Evolutionary conservation across 2,113 vertebrate genomes (phyloP), one percentile per base, ranked within the genome.

Genomic region (Cisticola juncidis): DNA sequence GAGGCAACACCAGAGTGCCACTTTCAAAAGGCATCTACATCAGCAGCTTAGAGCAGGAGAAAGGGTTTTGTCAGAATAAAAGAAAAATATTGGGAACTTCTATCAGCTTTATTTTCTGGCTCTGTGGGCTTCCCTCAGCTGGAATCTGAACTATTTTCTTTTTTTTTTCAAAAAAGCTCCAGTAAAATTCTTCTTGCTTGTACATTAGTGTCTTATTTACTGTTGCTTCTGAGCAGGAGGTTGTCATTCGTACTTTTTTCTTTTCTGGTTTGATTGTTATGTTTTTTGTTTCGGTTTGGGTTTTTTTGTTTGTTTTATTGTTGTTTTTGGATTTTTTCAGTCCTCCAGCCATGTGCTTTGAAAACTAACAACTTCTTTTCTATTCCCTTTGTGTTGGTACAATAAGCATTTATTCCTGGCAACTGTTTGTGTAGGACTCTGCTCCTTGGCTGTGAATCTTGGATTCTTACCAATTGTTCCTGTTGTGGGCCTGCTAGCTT

Each of bases 41-140:
- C 76, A 92, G 81, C 82, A 88, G 50, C 61, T 79, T 70, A 76
- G 92, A 94, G 48, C 22, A 65, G 66, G 86, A 88, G 62, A 95
- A 94, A 95, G 62, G 38, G 60, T 70, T 92, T 90, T 95, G 81
- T 96, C 68, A 94, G 74, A 86, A 88, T 88, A 73, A 86, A 90
- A 95, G 72, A 44, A 60, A 88, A 88, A 66, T 95, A 81, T 78
- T 84, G n/a, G 33, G 26, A 88, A 77, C 72, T 80, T 94, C 76
- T 95, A 48, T 88, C 74, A 88, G 71, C 40, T 91, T 95, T 85
- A 78, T 97, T 97, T 94, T 96, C 83, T 86, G 36, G 6, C 86
- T 95, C 83, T 93, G 81, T 88, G 92, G 77, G 79, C 48, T 95
- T 96, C 77, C 79, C 65, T 90, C 94, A 61, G 88, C 70, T 96